Evolutionary conservation across 2,888 invertebrate genomes (phyloP).

Genomic region (Trilocha varians): DNA sequence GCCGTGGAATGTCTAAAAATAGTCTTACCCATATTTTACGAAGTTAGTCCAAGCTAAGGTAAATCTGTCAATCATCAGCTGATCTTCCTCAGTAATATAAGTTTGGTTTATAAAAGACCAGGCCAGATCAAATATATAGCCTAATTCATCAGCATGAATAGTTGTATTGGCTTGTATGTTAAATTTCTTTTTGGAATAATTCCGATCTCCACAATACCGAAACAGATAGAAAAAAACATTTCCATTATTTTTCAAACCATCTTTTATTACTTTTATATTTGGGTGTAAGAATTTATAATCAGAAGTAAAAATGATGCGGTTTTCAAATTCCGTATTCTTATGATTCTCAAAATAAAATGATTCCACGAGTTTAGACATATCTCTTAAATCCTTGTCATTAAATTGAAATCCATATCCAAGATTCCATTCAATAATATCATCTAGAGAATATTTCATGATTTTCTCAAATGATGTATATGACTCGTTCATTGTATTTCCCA

Average conservation of each 20-base stretch:
- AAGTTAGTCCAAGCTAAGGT: neutral
- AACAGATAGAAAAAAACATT: slow-evolving; percentile 1
- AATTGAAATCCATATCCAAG: neutral
- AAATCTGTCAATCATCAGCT: neutral
- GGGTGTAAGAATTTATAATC: neutral
- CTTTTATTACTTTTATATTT: neutral
- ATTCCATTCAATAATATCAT: too few species aligned
- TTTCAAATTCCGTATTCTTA: too few species aligned
- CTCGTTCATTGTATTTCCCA: slow-evolving; percentile 26
- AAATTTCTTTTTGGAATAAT: neutral
- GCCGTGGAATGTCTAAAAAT: too few species aligned
- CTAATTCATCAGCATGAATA: slow-evolving; percentile 3
- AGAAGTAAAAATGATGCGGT: neutral
- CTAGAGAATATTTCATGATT: neutral
- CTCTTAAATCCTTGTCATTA: slow-evolving; percentile 7
- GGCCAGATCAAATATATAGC: neutral
- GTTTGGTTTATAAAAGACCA: neutral
- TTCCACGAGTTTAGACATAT: slow-evolving; percentile 14
- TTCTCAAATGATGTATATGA: neutral
- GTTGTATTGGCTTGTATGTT: neutral
- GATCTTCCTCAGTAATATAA: too few species aligned
- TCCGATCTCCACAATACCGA: neutral
- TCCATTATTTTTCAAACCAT: neutral
- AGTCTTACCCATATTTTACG: slow-evolving; percentile 6
- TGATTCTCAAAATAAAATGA: slow-evolving; percentile 21